Evolutionary conservation across 2,113 vertebrate species (phyloP), one percentile per base, ranked within the genome.

Genomic region (Phrynocephalus versicolor): DNA sequence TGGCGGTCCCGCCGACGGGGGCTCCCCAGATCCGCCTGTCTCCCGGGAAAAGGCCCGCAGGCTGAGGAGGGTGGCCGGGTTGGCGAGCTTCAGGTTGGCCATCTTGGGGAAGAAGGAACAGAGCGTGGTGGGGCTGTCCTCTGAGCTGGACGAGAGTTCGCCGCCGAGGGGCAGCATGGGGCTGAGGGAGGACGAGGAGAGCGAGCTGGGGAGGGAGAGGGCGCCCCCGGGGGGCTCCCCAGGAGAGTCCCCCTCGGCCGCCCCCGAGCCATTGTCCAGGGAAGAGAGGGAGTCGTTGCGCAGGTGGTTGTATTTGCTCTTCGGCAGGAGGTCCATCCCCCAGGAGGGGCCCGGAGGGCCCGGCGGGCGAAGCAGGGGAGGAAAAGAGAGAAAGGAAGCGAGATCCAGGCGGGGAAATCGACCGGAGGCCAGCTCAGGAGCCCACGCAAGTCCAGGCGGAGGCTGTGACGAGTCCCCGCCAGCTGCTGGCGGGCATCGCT

Each of bases 81-180:
- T 97, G 0, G 98, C 97, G 92, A 99, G 96, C 81, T 98, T 98
- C 86, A 99, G 93, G 84, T 96, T 97, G 86, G 96, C 97, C 97
- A 98, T 98, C 92, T 97, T 97, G 82, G 98, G 98, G 90, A 99
- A 99, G 94, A 99, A 99, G 90, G 98, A 99, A 95, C 98, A 99
- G 57, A 99, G 96, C 23, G 98, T 98, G 72, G 98, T 99, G 92
- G 98, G 98, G 91, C 98, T 99, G 87, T 97, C 97, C 82, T 98
- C 97, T 0, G 95, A 83, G 14, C 92, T 88, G 0, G 94, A 94
- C 0, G 95, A 95, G 91, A 96, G 67, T 92, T 97, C 92, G 30
- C 95, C 95, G 0, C 95, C 95, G 0, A 97, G 58, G 7, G 97
- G 96, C 23, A 96, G 95, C 77, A 96, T 93, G 6, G 97, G 96